Evolutionary conservation across 2,888 invertebrate genomes (phyloP).

Genomic region (Netelia inedita): DNA sequence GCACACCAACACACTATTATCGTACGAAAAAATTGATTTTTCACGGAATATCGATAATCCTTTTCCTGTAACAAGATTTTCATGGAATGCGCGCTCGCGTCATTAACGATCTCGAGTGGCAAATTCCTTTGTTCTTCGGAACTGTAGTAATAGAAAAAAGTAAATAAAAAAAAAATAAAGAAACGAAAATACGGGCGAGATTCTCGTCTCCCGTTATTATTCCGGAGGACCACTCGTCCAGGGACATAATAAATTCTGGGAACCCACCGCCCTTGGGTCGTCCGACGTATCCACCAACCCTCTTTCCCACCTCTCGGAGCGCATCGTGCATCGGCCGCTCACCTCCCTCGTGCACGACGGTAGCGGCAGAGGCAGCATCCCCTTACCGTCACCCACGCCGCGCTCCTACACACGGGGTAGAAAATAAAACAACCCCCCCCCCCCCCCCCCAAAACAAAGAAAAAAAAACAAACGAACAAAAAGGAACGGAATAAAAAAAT

Average conservation of each 20-base stretch:
- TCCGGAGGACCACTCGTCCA: constrained; percentile 57
- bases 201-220: constrained; percentile 58
- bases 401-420: constrained; percentile 10
- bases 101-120: not conserved
- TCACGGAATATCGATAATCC: not conserved
- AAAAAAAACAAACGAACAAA: not conserved
- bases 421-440: constrained; percentile 7
- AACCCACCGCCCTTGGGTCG: constrained; percentile 52
- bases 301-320: constrained; percentile 31
- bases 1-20: not conserved
- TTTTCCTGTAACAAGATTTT: too few species aligned
- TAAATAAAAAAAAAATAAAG: not conserved
- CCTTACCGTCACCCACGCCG: constrained; percentile 30
- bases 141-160: not conserved
- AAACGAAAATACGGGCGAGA: constrained; percentile 18
- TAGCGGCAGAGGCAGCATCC: constrained; percentile 36
- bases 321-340: constrained; percentile 59
- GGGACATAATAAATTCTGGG: constrained; percentile 66
- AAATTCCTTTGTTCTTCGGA: constrained; percentile 1
- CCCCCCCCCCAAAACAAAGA: not conserved
- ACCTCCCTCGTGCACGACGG: constrained; percentile 26
- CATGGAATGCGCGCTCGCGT: too few species aligned
- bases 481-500: not conserved
- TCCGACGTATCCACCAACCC: constrained; percentile 20
- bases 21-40: not conserved